Evolutionary conservation across 2,113 vertebrate species (phyloP).

Genomic region (Nesoenas mayeri): DNA sequence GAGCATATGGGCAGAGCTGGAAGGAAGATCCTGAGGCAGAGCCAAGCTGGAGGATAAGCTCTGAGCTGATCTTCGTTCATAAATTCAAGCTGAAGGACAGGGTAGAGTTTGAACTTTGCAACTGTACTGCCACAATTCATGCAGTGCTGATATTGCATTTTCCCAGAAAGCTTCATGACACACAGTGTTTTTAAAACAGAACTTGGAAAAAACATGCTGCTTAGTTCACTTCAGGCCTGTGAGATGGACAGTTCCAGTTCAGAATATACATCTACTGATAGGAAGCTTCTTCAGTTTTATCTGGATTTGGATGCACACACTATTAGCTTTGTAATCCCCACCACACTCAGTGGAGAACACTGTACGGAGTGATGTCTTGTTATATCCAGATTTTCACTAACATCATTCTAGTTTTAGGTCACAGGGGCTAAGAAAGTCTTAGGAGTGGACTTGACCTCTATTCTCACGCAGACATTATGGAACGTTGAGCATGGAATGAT

Average conservation of each 20-base stretch:
- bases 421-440: not conserved
- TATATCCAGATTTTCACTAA: not conserved
- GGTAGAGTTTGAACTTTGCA: not conserved
- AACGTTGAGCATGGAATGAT: not conserved
- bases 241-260: not conserved
- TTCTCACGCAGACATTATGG: not conserved
- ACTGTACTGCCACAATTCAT: not conserved
- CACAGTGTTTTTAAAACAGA: not conserved
- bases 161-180: not conserved
- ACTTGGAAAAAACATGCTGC: not conserved
- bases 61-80: not conserved
- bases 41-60: not conserved
- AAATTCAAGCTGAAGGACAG: not conserved
- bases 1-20: not conserved
- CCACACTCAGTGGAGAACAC: not conserved
- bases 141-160: not conserved
- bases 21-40: not conserved
- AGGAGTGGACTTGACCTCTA: not conserved
- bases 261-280: not conserved
- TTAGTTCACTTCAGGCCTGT: not conserved
- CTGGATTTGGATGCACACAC: not conserved
- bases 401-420: not conserved
- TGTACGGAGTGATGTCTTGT: not conserved
- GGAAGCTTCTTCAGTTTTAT: not conserved
- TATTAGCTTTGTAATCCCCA: not conserved